A percentile compares a stretch with the other conserved stretches of the same genome.
Evolutionary conservation across 2,797 vertebrate species (phyloP).

Genomic region (Simalia tracyae): DNA sequence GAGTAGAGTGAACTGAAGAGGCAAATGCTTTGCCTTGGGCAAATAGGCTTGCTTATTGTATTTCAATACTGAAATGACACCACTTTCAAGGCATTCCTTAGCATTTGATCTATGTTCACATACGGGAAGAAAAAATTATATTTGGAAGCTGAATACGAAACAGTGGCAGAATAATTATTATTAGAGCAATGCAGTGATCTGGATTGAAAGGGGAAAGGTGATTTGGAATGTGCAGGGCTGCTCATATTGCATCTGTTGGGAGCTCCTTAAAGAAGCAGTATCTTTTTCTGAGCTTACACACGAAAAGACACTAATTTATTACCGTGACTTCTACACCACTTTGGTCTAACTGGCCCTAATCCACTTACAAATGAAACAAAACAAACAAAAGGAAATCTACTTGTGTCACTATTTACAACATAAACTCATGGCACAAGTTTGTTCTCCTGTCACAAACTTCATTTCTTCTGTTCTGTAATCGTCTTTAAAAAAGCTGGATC

Average conservation of each 20-base stretch:
- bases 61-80: not conserved
- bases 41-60: not conserved
- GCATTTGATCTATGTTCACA: not conserved
- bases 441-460: not conserved
- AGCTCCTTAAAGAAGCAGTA: not conserved
- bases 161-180: not conserved
- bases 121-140: constrained; percentile 21
- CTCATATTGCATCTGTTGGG: too few relatives aligned
- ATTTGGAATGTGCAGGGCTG: not conserved
- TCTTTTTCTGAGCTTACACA: not conserved
- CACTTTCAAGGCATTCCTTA: not conserved
- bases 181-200: not conserved
- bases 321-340: not conserved
- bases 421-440: not conserved
- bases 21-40: not conserved
- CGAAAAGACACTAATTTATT: not conserved
- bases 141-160: constrained; percentile 22
- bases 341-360: not conserved
- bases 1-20: not conserved
- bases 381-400: not conserved
- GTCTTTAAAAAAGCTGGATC: not conserved
- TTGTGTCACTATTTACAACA: not conserved
- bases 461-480: not conserved
- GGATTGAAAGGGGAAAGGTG: not conserved
- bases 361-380: not conserved